Conservation (phyloP, 2,888 invertebrate species). For the Eupeodes luniger region DNA sequence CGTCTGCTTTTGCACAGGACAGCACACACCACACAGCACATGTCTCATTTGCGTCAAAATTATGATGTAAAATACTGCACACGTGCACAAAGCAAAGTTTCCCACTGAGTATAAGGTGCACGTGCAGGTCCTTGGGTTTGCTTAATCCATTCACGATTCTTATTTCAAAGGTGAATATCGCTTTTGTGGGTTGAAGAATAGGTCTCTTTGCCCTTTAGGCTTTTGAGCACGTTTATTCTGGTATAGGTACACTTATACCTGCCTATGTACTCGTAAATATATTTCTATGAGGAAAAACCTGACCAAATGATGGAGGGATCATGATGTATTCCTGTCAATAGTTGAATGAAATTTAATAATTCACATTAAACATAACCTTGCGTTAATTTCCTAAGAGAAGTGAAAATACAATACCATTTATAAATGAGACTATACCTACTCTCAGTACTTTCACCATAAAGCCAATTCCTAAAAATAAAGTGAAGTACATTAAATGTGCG, state of each 20-base stretch:
- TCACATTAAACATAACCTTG: conserved; percentile 39
- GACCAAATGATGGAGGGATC: conserved; percentile 44
- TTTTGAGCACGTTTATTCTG: conserved; percentile 59
- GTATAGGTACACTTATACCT: not conserved
- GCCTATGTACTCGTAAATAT: not conserved
- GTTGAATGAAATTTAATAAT: conserved; percentile 29
- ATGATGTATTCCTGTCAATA: conserved; percentile 32
- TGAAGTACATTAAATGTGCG: conserved; percentile 11
- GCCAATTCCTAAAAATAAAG: not conserved
- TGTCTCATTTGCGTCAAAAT: conserved; percentile 75
- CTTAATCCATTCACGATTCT: conserved; percentile 59
- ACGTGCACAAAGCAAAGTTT: conserved; percentile 76
- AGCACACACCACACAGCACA: conserved; percentile 35
- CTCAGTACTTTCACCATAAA: not conserved
- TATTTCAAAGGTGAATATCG: conserved; percentile 72
- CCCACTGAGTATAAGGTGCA: conserved; percentile 74
- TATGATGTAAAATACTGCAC: conserved; percentile 72
- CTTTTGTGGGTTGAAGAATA: conserved; percentile 69
- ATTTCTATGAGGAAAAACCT: conserved; percentile 28
- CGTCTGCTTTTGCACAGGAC: conserved; percentile 23
- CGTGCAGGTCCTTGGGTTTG: conserved; percentile 71
- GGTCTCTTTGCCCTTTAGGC: conserved; percentile 54
- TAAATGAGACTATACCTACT: too few relatives aligned
- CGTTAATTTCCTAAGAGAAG: conserved; percentile 13
- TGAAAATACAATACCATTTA: conserved; percentile 26